Evolutionary conservation across 2,113 vertebrate species (phyloP).

Genomic region (Machaerirhynchus nigripectus): DNA sequence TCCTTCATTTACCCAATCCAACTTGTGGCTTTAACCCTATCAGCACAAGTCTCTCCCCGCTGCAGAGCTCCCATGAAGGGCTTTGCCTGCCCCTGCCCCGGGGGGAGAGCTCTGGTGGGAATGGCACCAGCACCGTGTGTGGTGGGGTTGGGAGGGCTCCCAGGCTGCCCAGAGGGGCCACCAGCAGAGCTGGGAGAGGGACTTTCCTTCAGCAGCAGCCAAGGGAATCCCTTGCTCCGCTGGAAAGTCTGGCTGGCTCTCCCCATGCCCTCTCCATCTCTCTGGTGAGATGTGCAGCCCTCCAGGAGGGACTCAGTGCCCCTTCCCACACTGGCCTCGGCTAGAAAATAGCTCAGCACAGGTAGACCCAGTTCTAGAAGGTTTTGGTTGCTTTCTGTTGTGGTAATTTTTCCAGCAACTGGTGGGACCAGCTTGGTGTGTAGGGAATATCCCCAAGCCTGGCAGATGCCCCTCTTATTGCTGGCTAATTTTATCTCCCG

Average conservation of each 20-base stretch:
- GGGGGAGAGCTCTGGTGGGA: neutral
- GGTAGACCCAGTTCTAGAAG: neutral
- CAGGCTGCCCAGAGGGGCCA: neutral
- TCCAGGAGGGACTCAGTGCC: neutral
- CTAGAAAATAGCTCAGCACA: neutral
- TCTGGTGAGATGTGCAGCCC: neutral
- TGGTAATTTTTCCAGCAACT: neutral
- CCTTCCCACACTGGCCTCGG: neutral
- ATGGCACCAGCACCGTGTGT: accelerated
- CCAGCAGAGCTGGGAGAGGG: neutral
- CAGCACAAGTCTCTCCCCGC: neutral
- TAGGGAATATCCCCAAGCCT: neutral
- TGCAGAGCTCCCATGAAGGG: neutral
- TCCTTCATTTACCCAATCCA: slow-evolving; percentile 27
- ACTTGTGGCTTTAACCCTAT: slow-evolving; percentile 31
- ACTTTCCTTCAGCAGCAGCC: neutral
- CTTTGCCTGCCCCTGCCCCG: accelerated
- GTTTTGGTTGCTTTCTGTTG: neutral
- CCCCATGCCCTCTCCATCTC: neutral
- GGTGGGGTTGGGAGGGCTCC: neutral
- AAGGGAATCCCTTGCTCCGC: neutral
- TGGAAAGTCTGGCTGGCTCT: neutral
- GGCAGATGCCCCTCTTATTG: neutral
- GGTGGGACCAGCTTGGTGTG: neutral
- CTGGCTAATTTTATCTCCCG: neutral